phyloP scores from a whole-genome alignment of 2,888 invertebrate genomes.

The Pyrochroa serraticornis region DNA sequence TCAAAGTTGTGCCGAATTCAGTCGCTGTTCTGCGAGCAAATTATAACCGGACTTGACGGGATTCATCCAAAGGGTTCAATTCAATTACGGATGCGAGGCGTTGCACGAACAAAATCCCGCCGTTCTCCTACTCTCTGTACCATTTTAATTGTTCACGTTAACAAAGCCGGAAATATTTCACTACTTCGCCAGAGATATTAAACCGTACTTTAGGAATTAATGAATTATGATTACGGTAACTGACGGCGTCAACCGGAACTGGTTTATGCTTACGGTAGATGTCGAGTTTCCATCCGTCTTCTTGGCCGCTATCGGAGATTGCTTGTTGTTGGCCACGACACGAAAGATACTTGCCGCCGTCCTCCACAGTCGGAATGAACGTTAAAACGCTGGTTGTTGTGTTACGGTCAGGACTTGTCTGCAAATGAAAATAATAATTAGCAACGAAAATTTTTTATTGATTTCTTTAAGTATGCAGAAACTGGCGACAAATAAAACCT shows the following conservation, averaged over 20 bases:
- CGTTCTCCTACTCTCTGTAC: background rate
- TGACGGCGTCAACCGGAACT: background rate
- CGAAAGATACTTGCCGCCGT: conserved; percentile 76
- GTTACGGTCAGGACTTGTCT: conserved; percentile 74
- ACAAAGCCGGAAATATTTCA: conserved; percentile 4
- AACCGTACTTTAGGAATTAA: background rate
- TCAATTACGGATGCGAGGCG: conserved; percentile 20
- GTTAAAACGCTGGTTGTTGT: conserved; percentile 78
- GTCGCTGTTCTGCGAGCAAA: background rate
- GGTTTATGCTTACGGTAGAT: conserved; percentile 76
- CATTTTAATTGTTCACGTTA: conserved; percentile 6
- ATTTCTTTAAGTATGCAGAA: no score
- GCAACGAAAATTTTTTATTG: background rate
- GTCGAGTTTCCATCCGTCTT: conserved; percentile 81
- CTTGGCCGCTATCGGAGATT: conserved; percentile 75
- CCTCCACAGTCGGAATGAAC: conserved; percentile 79
- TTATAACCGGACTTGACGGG: conserved; percentile 4
- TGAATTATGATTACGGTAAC: background rate
- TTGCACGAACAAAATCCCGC: conserved; percentile 1
- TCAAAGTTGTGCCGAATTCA: conserved; percentile 15
- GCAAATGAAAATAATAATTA: conserved; percentile 37
- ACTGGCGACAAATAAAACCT: no score
- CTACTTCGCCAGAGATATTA: conserved; percentile 1
- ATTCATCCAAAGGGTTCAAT: conserved; percentile 16
- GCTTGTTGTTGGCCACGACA: conserved; percentile 80